phyloP scores from a whole-genome alignment of 1,140 invertebrate genomes.

The Drosophila nikananu region DNA sequence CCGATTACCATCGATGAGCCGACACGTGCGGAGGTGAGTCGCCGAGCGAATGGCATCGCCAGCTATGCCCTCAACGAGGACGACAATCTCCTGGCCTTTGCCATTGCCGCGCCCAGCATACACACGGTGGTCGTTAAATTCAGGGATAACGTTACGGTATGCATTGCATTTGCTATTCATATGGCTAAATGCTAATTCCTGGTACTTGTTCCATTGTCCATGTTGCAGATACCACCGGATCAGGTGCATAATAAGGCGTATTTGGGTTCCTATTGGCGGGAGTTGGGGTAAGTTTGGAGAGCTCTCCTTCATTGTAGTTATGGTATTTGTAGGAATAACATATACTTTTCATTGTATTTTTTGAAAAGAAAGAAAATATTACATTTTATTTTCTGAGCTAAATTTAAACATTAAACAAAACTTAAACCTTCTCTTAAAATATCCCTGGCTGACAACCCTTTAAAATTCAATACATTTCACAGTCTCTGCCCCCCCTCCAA shows the following conservation, averaged over 20 bases:
- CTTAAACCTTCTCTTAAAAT: background rate
- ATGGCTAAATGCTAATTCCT: conserved; percentile 3
- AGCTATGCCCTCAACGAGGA: conserved; percentile 81
- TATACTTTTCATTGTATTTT: no score
- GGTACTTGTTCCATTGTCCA: background rate
- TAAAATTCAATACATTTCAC: background rate
- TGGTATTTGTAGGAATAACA: background rate
- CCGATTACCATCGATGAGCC: conserved; percentile 70
- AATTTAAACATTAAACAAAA: background rate
- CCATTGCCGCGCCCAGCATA: conserved; percentile 82
- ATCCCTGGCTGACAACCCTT: background rate
- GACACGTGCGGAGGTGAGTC: conserved; percentile 71
- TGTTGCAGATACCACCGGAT: conserved; percentile 78
- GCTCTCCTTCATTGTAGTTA: background rate
- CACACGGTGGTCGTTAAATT: conserved; percentile 85
- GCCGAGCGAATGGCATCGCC: conserved; percentile 78
- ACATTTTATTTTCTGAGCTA: background rate
- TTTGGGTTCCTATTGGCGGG: conserved; percentile 84
- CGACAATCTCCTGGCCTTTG: conserved; percentile 83
- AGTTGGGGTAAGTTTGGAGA: conserved; percentile 66
- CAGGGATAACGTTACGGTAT: conserved; percentile 82
- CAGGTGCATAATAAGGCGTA: conserved; percentile 82
- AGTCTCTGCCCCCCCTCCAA: background rate
- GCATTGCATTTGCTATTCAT: conserved; percentile 25
- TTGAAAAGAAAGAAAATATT: no score